phyloP scores from a whole-genome alignment of 2,797 vertebrate species.

The Loris lydekkerianus region DNA sequence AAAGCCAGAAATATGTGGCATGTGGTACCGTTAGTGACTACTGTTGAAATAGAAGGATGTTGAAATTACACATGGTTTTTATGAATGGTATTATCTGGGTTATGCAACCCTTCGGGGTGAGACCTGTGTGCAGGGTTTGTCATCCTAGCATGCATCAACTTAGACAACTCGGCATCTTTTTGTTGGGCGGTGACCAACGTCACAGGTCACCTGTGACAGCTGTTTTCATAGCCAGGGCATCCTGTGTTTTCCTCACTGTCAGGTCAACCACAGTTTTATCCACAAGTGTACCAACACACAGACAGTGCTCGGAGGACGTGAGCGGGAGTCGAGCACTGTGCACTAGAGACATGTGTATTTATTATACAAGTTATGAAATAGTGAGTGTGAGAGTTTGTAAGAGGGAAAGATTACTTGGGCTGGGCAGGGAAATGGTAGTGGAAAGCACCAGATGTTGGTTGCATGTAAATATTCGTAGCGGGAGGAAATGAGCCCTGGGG shows the following conservation, averaged over 20 bases:
- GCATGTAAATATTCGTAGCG: neutral
- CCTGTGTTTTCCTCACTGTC: neutral
- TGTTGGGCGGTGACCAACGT: neutral
- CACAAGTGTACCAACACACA: neutral
- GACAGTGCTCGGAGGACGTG: neutral
- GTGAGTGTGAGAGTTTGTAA: neutral
- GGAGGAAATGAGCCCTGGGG: neutral
- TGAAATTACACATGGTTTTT: neutral
- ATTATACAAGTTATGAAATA: slow-evolving; percentile 26
- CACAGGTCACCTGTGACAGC: neutral
- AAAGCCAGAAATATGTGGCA: slow-evolving; percentile 44
- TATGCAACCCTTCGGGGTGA: neutral
- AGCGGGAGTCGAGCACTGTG: neutral
- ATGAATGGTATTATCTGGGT: neutral
- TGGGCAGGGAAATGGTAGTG: neutral
- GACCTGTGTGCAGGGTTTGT: neutral
- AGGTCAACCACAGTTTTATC: neutral
- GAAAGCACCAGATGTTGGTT: neutral
- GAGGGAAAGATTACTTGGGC: neutral
- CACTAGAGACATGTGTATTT: neutral
- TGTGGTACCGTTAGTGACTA: neutral
- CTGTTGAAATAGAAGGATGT: neutral
- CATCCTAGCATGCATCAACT: slow-evolving; percentile 11
- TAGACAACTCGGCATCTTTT: neutral
- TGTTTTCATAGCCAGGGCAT: neutral